Conservation (phyloP, 2,888 invertebrate species). For the Cerceris ruficornis region DNA sequence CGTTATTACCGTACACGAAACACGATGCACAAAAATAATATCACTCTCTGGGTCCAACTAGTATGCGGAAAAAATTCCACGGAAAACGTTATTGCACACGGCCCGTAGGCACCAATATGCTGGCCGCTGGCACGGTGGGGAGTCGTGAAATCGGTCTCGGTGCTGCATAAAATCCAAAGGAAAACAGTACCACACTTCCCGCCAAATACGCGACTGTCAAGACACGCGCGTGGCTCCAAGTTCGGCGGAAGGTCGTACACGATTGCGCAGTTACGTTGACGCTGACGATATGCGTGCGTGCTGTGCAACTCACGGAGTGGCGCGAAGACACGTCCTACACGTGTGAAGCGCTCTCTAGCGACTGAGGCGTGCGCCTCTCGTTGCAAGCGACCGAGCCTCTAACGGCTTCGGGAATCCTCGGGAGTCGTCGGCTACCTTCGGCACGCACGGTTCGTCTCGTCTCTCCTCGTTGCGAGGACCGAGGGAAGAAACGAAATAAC, state of each 20-base stretch:
- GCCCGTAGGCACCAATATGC: slow-evolving; percentile 67
- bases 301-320: slow-evolving; percentile 53
- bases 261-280: slow-evolving; percentile 73
- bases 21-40: slow-evolving; percentile 12
- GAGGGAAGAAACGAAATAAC: slow-evolving; percentile 70
- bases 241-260: slow-evolving; percentile 65
- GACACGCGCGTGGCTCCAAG: slow-evolving; percentile 65
- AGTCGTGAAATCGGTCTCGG: slow-evolving; percentile 38
- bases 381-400: slow-evolving; percentile 64
- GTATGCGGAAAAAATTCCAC: slow-evolving; percentile 29
- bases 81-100: slow-evolving; percentile 68
- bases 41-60: slow-evolving; percentile 17
- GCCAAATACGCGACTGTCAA: slow-evolving; percentile 69
- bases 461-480: slow-evolving; percentile 13
- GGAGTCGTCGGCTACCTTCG: slow-evolving; percentile 50
- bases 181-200: slow-evolving; percentile 53
- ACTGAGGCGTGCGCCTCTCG: slow-evolving; percentile 68
- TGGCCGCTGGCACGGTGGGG: slow-evolving; percentile 44
- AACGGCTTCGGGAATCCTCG: slow-evolving; percentile 44
- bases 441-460: slow-evolving; percentile 39
- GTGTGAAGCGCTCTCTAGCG: slow-evolving; percentile 77
- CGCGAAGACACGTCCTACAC: slow-evolving; percentile 69
- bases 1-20: slow-evolving; percentile 1
- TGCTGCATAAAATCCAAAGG: slow-evolving; percentile 37
- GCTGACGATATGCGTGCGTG: slow-evolving; percentile 46